A percentile compares a stretch with the other conserved stretches of the same genome.
phyloP scores from a whole-genome alignment of 2,113 vertebrate genomes.

The Anolis sagrei region DNA sequence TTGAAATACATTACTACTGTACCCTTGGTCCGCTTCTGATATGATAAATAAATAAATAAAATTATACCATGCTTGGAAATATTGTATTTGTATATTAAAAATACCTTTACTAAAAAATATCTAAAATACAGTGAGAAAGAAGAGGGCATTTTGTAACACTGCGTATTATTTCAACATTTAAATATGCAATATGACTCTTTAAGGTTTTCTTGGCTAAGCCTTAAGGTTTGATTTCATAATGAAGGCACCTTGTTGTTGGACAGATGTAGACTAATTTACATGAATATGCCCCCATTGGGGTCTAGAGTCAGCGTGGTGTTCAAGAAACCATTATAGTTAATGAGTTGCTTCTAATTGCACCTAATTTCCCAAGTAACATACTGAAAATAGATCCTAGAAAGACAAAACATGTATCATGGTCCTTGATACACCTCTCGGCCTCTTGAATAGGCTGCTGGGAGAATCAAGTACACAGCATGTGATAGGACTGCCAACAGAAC shows the following conservation, averaged over 20 bases:
- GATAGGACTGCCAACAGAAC: constrained; percentile 24
- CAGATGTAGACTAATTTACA: constrained; percentile 57
- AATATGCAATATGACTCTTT: constrained; percentile 1
- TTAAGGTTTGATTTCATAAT: constrained; percentile 49
- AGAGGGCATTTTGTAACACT: neutral
- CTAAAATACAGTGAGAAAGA: neutral
- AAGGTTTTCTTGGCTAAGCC: constrained; percentile 53
- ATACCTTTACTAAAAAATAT: neutral
- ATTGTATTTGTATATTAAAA: no score
- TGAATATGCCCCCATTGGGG: constrained; percentile 37
- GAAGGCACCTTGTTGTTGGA: constrained; percentile 45
- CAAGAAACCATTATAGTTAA: constrained; percentile 66
- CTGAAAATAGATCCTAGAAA: constrained; percentile 54
- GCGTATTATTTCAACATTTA: neutral
- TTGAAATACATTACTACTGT: no score
- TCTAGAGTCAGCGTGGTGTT: constrained; percentile 38
- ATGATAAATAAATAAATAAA: no score
- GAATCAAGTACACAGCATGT: constrained; percentile 5
- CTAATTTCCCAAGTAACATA: constrained; percentile 51
- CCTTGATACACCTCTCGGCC: constrained; percentile 40
- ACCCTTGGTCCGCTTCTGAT: no score
- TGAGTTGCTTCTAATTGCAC: constrained; percentile 68
- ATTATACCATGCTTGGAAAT: neutral
- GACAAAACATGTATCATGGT: constrained; percentile 55
- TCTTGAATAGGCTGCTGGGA: constrained; percentile 42